Conservation (phyloP, 2,113 vertebrate species). For the Halcyon malimbica region DNA sequence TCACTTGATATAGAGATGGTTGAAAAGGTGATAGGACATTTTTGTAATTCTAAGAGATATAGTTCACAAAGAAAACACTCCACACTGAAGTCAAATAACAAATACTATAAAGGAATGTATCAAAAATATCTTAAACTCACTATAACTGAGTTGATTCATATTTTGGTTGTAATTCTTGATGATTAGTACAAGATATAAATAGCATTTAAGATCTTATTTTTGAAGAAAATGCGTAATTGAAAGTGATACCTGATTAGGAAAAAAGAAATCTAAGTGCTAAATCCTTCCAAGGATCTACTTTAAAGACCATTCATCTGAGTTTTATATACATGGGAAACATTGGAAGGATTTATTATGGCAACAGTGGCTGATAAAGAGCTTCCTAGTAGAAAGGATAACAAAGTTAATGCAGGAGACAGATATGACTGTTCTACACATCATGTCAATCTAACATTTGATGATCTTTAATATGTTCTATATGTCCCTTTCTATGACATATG, state of each 20-base stretch:
- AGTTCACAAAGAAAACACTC: neutral
- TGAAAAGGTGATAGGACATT: neutral
- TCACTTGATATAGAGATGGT: neutral
- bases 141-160: neutral
- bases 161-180: neutral
- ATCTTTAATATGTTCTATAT: neutral
- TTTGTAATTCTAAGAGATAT: neutral
- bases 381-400: neutral
- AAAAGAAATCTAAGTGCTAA: neutral
- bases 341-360: neutral
- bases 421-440: neutral
- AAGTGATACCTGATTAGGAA: neutral
- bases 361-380: neutral
- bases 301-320: neutral
- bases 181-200: neutral
- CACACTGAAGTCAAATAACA: neutral
- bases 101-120: neutral
- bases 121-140: neutral
- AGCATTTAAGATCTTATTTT: neutral
- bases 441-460: neutral
- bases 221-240: neutral
- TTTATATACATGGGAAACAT: neutral
- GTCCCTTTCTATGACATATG: neutral
- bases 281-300: neutral
- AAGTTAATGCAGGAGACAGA: neutral